Percentiles rank a stretch among this genome's conserved stretches.
These are phyloP conservation scores for Thalassophryne amazonica DNA, from an alignment of 2,797 vertebrate genomes.

Conservation along the genomic window DNA sequence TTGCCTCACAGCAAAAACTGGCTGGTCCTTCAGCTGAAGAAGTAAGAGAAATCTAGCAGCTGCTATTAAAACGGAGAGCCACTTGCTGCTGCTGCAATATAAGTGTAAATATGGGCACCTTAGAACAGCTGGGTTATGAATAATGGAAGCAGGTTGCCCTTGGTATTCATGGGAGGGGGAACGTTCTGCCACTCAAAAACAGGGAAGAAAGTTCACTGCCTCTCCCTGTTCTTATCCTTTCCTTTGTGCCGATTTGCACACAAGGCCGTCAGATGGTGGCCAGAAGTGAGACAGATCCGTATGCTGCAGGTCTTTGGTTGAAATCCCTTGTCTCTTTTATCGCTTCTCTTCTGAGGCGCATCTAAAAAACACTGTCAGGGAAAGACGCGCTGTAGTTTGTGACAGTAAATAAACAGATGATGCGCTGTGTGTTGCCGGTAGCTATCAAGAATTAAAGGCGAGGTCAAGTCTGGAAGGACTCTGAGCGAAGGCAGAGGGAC, in stretches of 20 bases:
- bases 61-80: slow-evolving; percentile 66
- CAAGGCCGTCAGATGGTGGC: slow-evolving; percentile 34
- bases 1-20: slow-evolving; percentile 58
- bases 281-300: slow-evolving; percentile 32
- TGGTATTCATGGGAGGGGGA: slow-evolving; percentile 75
- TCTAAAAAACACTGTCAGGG: slow-evolving; percentile 21
- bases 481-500: slow-evolving; percentile 8
- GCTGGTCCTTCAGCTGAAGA: slow-evolving; percentile 58
- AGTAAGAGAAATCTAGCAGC: slow-evolving; percentile 52
- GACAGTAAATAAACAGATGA: slow-evolving; percentile 42
- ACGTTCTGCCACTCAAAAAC: slow-evolving; percentile 70
- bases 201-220: slow-evolving; percentile 58
- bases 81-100: slow-evolving; percentile 76
- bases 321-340: slow-evolving; percentile 36
- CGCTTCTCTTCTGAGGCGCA: slow-evolving; percentile 19
- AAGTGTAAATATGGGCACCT: slow-evolving; percentile 79
- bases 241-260: slow-evolving; percentile 39
- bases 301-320: slow-evolving; percentile 42
- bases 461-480: slow-evolving; percentile 10
- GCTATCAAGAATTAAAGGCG: slow-evolving; percentile 6
- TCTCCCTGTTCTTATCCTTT: slow-evolving; percentile 48
- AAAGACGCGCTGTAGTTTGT: slow-evolving; percentile 24
- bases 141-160: slow-evolving; percentile 73
- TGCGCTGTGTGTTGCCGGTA: background rate
- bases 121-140: slow-evolving; percentile 79